Conservation (phyloP, 2,113 vertebrate species). For the Tachysurus vachellii region DNA sequence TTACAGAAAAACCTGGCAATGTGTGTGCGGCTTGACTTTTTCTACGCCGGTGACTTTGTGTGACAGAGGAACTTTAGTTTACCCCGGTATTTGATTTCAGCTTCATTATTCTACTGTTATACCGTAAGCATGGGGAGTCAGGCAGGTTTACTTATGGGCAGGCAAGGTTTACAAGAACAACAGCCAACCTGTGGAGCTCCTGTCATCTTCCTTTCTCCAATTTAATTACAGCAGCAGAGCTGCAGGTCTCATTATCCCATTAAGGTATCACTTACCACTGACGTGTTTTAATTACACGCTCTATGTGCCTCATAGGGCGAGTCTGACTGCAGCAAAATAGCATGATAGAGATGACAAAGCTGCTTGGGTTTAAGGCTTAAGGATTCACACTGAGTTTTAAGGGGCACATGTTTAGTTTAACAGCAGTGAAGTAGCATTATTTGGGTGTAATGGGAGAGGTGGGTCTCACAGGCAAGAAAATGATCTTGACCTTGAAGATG, state of each 20-base stretch:
- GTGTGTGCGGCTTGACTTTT: neutral
- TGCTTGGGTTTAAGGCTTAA: neutral
- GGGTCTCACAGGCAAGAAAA: neutral
- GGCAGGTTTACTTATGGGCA: neutral
- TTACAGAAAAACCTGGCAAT: neutral
- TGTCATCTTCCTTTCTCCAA: neutral
- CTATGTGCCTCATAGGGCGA: constrained; percentile 15
- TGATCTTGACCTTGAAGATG: neutral
- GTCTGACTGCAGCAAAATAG: constrained; percentile 25
- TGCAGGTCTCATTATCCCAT: constrained; percentile 49
- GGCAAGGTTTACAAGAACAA: constrained; percentile 18
- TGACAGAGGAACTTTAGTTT: neutral
- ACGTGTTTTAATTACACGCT: constrained; percentile 57
- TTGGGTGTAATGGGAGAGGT: neutral
- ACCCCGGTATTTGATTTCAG: neutral
- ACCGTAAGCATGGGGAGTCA: neutral
- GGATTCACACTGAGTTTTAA: neutral
- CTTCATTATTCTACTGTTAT: neutral
- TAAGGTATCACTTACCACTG: constrained; percentile 30
- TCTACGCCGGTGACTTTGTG: neutral
- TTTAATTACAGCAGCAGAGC: constrained; percentile 45
- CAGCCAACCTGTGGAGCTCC: constrained; percentile 14
- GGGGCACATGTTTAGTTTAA: neutral
- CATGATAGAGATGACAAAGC: constrained; percentile 12
- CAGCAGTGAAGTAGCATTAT: neutral